These are phyloP conservation scores for Clarias magur DNA, from an alignment of 2,113 vertebrate species.

Conservation along the genomic window DNA sequence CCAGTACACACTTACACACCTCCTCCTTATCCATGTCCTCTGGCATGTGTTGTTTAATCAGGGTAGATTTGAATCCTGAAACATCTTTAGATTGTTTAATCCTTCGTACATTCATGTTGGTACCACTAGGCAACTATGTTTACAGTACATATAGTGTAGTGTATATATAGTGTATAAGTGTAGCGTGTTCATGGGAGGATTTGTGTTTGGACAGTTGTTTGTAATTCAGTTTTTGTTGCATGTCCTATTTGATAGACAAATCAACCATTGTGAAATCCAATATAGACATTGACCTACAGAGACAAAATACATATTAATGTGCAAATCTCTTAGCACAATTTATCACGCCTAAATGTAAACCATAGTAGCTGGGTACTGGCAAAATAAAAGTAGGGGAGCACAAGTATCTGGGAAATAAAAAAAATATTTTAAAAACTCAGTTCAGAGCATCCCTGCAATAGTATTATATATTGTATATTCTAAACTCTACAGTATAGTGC, in stretches of 20 bases:
- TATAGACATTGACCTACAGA: background rate
- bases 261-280: background rate
- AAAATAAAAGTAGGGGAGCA: background rate
- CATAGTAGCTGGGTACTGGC: background rate
- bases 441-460: background rate
- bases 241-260: background rate
- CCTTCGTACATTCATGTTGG: background rate
- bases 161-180: background rate
- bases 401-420: background rate
- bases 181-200: background rate
- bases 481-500: background rate
- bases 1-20: slow-evolving; percentile 1
- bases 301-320: background rate
- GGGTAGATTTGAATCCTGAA: background rate
- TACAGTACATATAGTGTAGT: background rate
- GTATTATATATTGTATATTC: background rate
- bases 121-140: background rate
- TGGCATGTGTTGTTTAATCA: background rate
- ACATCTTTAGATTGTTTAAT: background rate
- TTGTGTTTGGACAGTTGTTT: background rate
- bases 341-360: background rate
- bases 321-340: background rate
- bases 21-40: background rate
- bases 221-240: background rate
- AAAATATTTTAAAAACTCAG: background rate